Base-by-base conservation (phyloP, 2,113 vertebrate genomes). In the Opisthocomus hoazin region DNA sequence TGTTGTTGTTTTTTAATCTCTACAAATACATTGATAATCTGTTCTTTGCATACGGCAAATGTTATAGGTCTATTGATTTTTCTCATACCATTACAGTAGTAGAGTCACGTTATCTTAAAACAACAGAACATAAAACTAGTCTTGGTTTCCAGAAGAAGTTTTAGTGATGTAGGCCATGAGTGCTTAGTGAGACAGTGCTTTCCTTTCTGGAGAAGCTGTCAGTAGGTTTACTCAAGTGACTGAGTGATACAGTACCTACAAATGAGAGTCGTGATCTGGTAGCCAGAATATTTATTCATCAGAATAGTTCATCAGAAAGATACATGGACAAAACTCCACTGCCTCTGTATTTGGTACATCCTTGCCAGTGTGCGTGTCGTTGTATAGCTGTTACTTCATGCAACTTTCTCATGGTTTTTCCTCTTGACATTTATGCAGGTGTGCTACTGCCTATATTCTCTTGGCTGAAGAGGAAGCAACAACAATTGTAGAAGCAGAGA, bases 381-480 rank as follows among this genome's bases (percentile, higher is more conserved):
- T 43, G 8, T 46, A 22, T 4, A 65, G 34, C 26, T 86, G 74
- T 77, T 90, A 54, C 24, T 21, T 89, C 15, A 23, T 10, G 3
- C 24, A 61, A 7, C 8, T 56, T 77, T 94, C 43, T 95, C 41
- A 94, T 68, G 82, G 34, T 66, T 90, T 46, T 78, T 77, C 45
- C 36, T 77, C 69, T 96, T 96, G 84, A 51, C 97, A 46, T 94
- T 94, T 92, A 92, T 97, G 58, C 93, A 99, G 99, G 86, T 99
- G 99, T 98, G 99, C 99, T 26, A 99, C 99, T 43, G 99, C 99
- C 12, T 99, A 99, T 96, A 99, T 99, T 97, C 99, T 99, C 30
- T 97, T 99, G 96, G 99, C 99, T 5, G 99, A 99, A 98, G 99
- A 99, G 85, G 99, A 99, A 95, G 99, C 99, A 5, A 99, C 99